A percentile compares a stretch with the other conserved stretches of the same genome.
These are phyloP conservation scores for Shinisaurus crocodilurus DNA, from an alignment of 2,113 vertebrate genomes.

Conservation along the genomic window DNA sequence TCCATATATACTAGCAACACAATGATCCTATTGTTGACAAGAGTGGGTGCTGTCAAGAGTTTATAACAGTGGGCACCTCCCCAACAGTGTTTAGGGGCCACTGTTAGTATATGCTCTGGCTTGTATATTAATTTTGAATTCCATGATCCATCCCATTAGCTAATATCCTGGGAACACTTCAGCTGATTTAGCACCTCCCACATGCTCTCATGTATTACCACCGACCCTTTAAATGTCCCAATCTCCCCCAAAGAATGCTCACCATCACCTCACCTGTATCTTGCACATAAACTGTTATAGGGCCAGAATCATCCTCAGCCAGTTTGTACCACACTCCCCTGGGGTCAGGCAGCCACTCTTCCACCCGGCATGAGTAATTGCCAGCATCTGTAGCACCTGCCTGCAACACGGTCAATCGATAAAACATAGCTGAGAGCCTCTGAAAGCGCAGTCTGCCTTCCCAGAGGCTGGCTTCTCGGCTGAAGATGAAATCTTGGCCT, in stretches of 20 bases:
- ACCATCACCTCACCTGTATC: conserved; percentile 80
- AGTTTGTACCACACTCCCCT: conserved; percentile 91
- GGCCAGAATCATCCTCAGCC: conserved; percentile 88
- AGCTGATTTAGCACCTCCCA: not conserved
- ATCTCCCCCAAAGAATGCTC: fast-evolving
- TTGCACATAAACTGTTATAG: conserved; percentile 84
- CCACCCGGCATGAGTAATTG: conserved; percentile 91
- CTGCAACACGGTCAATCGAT: conserved; percentile 89
- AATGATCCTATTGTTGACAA: too few species aligned
- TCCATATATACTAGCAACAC: not conserved
- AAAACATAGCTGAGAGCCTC: conserved; percentile 85
- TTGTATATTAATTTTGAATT: not conserved
- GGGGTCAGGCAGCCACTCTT: conserved; percentile 94
- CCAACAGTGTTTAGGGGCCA: not conserved
- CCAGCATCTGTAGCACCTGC: conserved; percentile 82
- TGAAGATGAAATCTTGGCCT: conserved; percentile 82
- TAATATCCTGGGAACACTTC: not conserved
- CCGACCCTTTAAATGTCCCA: not conserved
- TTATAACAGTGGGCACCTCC: not conserved
- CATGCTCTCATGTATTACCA: not conserved
- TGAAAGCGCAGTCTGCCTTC: conserved; percentile 91
- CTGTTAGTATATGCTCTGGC: not conserved
- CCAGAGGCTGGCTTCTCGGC: conserved; percentile 85
- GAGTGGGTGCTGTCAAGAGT: too few species aligned
- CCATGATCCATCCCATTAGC: not conserved